phyloP scores from a whole-genome alignment of 2,113 vertebrate species.

The Ptyas mucosa region DNA sequence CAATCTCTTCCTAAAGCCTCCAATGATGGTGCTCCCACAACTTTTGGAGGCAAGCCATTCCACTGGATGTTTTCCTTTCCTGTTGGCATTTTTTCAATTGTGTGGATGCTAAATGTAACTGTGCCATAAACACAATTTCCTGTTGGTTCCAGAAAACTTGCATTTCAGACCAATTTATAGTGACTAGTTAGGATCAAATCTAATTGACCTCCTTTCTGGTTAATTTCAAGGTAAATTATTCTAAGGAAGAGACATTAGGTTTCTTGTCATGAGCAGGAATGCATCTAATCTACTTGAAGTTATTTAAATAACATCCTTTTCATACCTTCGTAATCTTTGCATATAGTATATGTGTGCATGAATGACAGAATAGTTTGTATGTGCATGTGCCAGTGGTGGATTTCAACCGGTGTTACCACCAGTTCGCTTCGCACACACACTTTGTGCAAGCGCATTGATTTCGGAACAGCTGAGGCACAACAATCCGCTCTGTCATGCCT shows the following conservation, averaged over 20 bases:
- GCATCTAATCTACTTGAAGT: neutral
- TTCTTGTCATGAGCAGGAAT: neutral
- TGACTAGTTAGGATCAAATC: neutral
- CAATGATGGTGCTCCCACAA: neutral
- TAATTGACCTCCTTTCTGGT: neutral
- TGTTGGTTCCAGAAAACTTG: neutral
- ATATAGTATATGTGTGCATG: neutral
- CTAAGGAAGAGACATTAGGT: neutral
- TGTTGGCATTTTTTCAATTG: neutral
- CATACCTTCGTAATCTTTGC: neutral
- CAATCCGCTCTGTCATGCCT: too few species aligned
- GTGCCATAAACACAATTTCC: neutral
- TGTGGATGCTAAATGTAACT: neutral
- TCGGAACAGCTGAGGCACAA: too few species aligned
- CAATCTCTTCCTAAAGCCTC: neutral
- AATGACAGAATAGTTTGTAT: neutral
- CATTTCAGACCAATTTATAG: neutral
- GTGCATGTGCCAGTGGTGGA: neutral
- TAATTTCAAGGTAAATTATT: neutral
- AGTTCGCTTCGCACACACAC: too few species aligned
- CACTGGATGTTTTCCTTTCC: neutral
- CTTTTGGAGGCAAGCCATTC: too few species aligned
- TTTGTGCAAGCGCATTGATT: too few species aligned
- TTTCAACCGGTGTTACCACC: too few species aligned
- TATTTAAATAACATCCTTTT: neutral